Percentiles rank a stretch among this genome's conserved stretches.
Evolutionary conservation across 2,888 invertebrate genomes (phyloP).

Genomic region (Xiphydria camelus): DNA sequence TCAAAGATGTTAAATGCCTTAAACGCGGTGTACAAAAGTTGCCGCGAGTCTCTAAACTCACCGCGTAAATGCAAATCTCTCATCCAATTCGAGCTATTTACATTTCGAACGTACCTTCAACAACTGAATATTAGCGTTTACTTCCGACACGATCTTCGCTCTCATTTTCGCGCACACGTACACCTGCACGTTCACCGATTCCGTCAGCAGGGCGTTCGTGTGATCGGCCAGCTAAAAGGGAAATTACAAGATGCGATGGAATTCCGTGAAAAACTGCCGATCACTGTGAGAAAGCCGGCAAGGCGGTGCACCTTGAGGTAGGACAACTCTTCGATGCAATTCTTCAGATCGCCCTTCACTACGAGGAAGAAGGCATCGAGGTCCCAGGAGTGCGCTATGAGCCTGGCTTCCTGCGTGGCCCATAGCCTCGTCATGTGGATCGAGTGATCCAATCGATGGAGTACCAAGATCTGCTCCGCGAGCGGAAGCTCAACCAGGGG

Average conservation of each 20-base stretch:
- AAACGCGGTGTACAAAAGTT: too few species aligned
- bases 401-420: conserved; percentile 74
- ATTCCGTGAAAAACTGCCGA: not conserved
- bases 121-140: conserved; percentile 74
- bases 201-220: conserved; percentile 61
- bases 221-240: conserved; percentile 68
- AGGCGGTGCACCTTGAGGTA: conserved; percentile 54
- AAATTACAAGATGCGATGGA: conserved; percentile 4
- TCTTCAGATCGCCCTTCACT: conserved; percentile 53
- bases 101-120: conserved; percentile 64
- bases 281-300: too few species aligned
- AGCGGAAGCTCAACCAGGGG: conserved; percentile 77
- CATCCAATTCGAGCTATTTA: not conserved
- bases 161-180: conserved; percentile 81
- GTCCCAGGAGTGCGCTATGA: conserved; percentile 74
- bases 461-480: conserved; percentile 80
- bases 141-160: conserved; percentile 79
- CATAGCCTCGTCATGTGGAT: conserved; percentile 79
- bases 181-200: conserved; percentile 72
- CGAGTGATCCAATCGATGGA: conserved; percentile 77
- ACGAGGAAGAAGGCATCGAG: conserved; percentile 71
- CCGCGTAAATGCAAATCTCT: conserved; percentile 7
- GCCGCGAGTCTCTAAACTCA: too few species aligned
- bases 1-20: too few species aligned
- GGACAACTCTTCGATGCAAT: conserved; percentile 50